Conservation (phyloP, 1,140 invertebrate species). For the Scylla paramamosain region DNA sequence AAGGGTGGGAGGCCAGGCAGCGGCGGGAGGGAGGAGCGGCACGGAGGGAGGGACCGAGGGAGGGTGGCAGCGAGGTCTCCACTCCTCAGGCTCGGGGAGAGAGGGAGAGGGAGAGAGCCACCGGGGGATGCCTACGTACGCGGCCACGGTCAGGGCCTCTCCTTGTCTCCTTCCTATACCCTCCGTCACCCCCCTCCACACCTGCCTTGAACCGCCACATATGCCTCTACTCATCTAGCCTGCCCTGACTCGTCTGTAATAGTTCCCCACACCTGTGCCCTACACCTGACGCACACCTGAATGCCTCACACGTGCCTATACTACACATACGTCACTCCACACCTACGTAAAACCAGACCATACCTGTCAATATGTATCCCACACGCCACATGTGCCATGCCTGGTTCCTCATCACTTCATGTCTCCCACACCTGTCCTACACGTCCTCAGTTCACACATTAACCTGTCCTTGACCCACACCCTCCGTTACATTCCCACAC, state of each 20-base stretch:
- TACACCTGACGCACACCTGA: no score
- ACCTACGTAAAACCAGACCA: no score
- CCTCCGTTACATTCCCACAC: neutral
- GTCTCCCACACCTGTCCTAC: neutral
- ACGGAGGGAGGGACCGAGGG: neutral
- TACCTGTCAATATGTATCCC: no score
- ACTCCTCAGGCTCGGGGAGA: neutral
- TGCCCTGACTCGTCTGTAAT: no score
- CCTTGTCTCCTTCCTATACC: neutral
- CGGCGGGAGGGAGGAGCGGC: neutral
- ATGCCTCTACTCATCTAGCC: no score
- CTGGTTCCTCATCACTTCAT: neutral
- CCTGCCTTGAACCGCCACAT: neutral
- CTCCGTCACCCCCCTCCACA: neutral
- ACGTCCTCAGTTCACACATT: neutral
- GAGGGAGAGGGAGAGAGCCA: neutral
- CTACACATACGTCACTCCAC: no score
- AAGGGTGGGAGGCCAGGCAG: neutral
- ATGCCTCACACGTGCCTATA: no score
- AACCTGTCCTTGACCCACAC: neutral
- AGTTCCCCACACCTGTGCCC: no score
- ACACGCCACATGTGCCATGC: no score
- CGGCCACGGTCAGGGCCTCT: neutral
- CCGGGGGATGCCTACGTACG: neutral
- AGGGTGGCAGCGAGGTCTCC: neutral